Percentiles rank a stretch among this genome's conserved stretches.
Conservation (phyloP, 2,888 invertebrate genomes). For the Chydorus sphaericus region DNA sequence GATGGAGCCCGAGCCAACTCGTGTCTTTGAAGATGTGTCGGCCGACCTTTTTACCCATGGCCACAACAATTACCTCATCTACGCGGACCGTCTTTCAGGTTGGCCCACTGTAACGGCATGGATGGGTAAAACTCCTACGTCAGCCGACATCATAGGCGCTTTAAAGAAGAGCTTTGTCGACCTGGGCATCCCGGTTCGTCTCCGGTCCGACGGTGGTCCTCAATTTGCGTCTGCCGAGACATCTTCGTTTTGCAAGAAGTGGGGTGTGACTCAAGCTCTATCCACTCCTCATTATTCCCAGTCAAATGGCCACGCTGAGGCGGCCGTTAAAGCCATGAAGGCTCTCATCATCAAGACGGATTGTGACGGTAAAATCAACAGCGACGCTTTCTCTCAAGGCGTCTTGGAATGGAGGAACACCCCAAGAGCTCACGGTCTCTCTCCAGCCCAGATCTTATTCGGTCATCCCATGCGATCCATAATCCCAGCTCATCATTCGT, state of each 20-base stretch:
- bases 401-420: constrained; percentile 10
- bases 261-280: constrained; percentile 1
- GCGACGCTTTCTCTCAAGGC: not conserved
- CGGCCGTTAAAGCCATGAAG: not conserved
- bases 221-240: constrained; percentile 14
- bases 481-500: constrained; percentile 8
- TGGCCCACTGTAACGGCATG: constrained; percentile 8
- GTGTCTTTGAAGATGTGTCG: not conserved
- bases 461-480: not conserved
- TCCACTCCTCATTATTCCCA: constrained; percentile 9
- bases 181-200: constrained; percentile 11
- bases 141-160: not conserved
- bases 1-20: not conserved
- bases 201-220: constrained; percentile 12
- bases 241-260: not conserved
- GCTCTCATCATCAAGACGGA: not conserved
- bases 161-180: constrained; percentile 14
- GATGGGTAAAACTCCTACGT: constrained; percentile 14
- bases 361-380: not conserved
- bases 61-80: constrained; percentile 2
- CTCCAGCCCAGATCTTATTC: constrained; percentile 8
- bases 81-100: constrained; percentile 10
- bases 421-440: not conserved
- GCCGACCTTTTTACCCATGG: constrained; percentile 9
- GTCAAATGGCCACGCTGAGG: constrained; percentile 5